phyloP scores from a whole-genome alignment of 2,797 vertebrate species.

The Myiotriccus ornatus region DNA sequence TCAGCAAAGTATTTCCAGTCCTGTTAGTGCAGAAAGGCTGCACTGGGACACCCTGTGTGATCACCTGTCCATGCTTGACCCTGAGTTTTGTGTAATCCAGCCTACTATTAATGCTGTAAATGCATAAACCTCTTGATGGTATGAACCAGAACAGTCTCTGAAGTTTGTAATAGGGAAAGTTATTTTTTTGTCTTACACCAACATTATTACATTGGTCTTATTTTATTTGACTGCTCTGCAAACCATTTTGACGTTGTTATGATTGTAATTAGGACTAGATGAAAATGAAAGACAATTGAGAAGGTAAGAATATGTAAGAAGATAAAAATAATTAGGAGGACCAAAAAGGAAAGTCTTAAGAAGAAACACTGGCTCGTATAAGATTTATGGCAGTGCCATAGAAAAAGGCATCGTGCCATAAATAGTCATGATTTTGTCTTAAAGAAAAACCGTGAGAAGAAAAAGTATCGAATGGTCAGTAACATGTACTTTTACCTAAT shows the following conservation, averaged over 20 bases:
- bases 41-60: accelerated
- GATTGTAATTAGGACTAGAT: conserved; percentile 56
- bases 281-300: conserved; percentile 43
- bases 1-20: background rate
- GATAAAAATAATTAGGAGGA: conserved; percentile 76
- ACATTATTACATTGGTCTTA: background rate
- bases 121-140: accelerated
- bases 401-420: background rate
- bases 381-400: conserved; percentile 80
- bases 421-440: background rate
- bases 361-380: conserved; percentile 75
- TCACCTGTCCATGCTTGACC: accelerated
- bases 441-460: background rate
- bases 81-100: background rate
- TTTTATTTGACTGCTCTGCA: conserved; percentile 13
- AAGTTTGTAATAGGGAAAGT: background rate
- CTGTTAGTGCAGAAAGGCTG: background rate
- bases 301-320: conserved; percentile 54
- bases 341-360: conserved; percentile 58
- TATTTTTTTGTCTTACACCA: background rate
- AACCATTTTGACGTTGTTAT: conserved; percentile 14
- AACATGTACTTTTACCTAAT: background rate
- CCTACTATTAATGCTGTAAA: background rate
- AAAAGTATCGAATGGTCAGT: background rate
- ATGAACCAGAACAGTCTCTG: background rate